phyloP scores from a whole-genome alignment of 1,140 invertebrate genomes.

The Metopolophium dirhodum region DNA sequence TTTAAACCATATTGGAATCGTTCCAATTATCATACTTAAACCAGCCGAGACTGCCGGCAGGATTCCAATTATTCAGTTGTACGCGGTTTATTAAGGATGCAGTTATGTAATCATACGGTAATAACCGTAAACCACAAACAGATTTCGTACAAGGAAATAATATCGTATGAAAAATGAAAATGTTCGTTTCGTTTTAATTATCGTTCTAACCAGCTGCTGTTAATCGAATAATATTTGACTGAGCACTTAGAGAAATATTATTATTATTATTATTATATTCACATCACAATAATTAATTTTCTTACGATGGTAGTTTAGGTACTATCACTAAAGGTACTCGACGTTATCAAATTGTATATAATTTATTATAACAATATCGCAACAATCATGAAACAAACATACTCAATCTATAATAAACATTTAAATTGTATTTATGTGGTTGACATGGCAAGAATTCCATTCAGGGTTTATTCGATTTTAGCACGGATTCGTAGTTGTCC shows the following conservation, averaged over 20 bases:
- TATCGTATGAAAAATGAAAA: neutral
- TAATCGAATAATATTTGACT: neutral
- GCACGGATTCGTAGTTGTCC: neutral
- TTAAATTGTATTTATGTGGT: neutral
- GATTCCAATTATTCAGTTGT: slow-evolving; percentile 4
- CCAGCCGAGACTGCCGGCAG: neutral
- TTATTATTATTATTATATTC: neutral
- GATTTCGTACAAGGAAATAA: neutral
- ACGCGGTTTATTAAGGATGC: slow-evolving; percentile 2
- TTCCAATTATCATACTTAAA: slow-evolving; percentile 16
- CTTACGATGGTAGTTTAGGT: neutral
- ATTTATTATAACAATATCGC: neutral
- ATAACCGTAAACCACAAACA: neutral
- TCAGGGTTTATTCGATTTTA: neutral
- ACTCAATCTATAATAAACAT: neutral
- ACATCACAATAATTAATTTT: neutral
- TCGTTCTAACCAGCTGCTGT: neutral
- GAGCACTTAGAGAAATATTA: neutral
- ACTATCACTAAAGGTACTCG: neutral
- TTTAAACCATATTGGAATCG: neutral
- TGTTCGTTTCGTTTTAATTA: neutral
- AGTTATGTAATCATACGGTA: neutral
- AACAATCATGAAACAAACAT: neutral
- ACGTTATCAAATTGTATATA: neutral
- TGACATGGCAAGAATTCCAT: neutral